A percentile compares a stretch with the other conserved stretches of the same genome.
Conservation (phyloP, 1,140 invertebrate species). For the Lepidostoma basale region DNA sequence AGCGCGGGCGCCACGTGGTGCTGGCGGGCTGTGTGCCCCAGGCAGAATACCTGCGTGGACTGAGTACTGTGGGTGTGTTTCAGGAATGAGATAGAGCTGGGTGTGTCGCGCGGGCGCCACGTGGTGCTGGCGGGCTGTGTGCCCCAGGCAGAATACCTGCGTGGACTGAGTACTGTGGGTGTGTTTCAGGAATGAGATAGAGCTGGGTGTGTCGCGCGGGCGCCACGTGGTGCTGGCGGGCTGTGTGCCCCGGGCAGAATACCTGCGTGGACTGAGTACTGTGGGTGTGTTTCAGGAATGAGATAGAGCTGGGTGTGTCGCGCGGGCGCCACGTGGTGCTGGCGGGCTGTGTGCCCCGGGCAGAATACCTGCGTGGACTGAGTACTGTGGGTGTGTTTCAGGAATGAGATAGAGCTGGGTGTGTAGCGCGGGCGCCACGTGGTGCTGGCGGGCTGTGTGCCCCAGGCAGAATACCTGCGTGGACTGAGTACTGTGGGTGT, state of each 20-base stretch:
- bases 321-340: conserved; percentile 87
- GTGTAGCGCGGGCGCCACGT: conserved; percentile 79
- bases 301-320: conserved; percentile 79
- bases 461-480: conserved; percentile 79
- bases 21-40: conserved; percentile 97
- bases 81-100: conserved; percentile 92
- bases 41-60: conserved; percentile 74
- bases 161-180: conserved; percentile 90
- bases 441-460: conserved; percentile 95
- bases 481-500: conserved; percentile 91
- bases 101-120: conserved; percentile 76
- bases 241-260: conserved; percentile 81
- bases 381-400: conserved; percentile 97
- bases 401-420: conserved; percentile 87
- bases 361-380: conserved; percentile 77
- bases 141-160: conserved; percentile 80
- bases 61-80: conserved; percentile 95
- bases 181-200: conserved; percentile 96
- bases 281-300: conserved; percentile 97
- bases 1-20: conserved; percentile 83
- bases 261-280: conserved; percentile 83
- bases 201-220: conserved; percentile 72
- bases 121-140: conserved; percentile 97
- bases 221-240: conserved; percentile 94
- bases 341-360: conserved; percentile 89